Base-by-base conservation (phyloP, 2,888 invertebrate genomes). In the Amphimallon solstitiale region DNA sequence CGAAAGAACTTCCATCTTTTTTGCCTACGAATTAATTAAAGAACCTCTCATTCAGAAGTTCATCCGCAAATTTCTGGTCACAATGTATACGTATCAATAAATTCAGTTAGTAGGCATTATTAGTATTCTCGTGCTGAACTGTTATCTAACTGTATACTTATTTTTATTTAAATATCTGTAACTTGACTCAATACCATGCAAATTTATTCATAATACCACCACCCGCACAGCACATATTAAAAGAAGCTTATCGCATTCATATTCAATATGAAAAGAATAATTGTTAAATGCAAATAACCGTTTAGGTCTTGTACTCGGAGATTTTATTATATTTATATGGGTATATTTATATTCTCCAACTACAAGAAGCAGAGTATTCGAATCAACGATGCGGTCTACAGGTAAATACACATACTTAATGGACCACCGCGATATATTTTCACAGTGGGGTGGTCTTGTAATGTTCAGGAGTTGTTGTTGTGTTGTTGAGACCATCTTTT, bases 361-460 rank as follows among this genome's bases (percentile, higher is more conserved):
- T 2, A 35, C 51, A 15, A 17, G 17, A 51, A 35, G 34, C 35
- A 51, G 35, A 7, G 35, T 51, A 34, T 51, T 35, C 35, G 15
- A 51, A 35, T 29, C 38, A 40, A 63, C 21, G 62, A 40, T 38
- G 49, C 40, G 51, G 49, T 48, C 51, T 34, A 19, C 37, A 63
- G 62, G 62, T 63, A 63, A 63, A 63, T 51, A 63, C 51, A 63
- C 62, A 49, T 63, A 63, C 49, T 63, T 63, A 51, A 63, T 45
- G 46, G 62, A 63, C 62, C 62, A 63, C 62, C 62, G 40, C 49
- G 29, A 48, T 63, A 63, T 37, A 51, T 63, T 51, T 63, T 63
- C 51, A 23, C 62, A 49, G 51, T 63, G 62, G 62, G 62, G 62
- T 63, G 62, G 62, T 63, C 62, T 34, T 34, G 29, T 23, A 10